Evolutionary conservation across 2,797 vertebrate species (phyloP).

Genomic region (Crypturellus tataupa): DNA sequence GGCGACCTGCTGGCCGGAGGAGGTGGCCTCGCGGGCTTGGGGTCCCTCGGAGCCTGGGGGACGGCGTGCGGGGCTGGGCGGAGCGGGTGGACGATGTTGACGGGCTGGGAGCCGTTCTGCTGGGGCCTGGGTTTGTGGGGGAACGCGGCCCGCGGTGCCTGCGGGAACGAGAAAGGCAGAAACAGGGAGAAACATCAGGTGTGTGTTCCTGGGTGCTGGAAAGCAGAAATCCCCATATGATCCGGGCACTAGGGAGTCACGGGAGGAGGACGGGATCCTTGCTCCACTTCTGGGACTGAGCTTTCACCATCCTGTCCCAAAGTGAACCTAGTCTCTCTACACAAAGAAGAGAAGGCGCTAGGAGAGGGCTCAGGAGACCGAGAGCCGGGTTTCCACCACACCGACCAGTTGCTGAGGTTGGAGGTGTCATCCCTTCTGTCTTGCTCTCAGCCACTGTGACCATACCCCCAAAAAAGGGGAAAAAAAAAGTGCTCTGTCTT

Average conservation of each 20-base stretch:
- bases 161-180: neutral
- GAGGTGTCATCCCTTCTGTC: neutral
- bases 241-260: neutral
- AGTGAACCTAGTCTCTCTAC: neutral
- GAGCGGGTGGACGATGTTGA: slow-evolving; percentile 88
- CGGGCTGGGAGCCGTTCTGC: slow-evolving; percentile 79
- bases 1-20: slow-evolving; percentile 77
- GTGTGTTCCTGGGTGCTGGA: fast-evolving
- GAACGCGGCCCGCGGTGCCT: slow-evolving; percentile 81
- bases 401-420: neutral
- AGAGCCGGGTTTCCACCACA: neutral
- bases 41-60: slow-evolving; percentile 7
- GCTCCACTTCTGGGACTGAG: neutral
- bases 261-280: neutral
- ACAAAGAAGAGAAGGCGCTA: neutral
- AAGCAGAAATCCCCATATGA: neutral
- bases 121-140: slow-evolving; percentile 70
- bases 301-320: neutral
- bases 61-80: slow-evolving; percentile 71
- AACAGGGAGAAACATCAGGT: neutral
- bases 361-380: neutral
- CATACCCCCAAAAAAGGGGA: neutral
- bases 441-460: neutral
- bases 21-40: slow-evolving; percentile 82
- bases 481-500: neutral